phyloP scores from a whole-genome alignment of 2,113 vertebrate genomes.

The Neodontobutis hainanensis region DNA sequence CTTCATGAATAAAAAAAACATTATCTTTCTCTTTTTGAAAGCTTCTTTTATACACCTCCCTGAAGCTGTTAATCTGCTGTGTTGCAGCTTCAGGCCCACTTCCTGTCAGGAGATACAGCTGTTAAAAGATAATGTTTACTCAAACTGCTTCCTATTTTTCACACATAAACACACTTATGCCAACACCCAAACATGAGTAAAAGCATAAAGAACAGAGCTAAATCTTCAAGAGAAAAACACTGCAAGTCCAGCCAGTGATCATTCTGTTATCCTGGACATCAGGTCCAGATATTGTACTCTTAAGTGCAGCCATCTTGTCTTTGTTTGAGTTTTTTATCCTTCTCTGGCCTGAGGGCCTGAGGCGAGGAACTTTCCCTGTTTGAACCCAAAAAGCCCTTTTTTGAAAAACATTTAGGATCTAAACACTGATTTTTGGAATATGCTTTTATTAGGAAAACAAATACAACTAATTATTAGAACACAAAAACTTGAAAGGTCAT shows the following conservation, averaged over 20 bases:
- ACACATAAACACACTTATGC: conserved; percentile 19
- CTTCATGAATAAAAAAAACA: conserved; percentile 14
- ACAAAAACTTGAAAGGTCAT: too few relatives aligned
- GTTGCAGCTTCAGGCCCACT: conserved; percentile 36
- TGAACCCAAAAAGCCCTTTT: conserved; percentile 30
- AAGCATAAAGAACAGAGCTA: background rate
- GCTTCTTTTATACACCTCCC: conserved; percentile 2
- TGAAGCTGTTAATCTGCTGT: conserved; percentile 22
- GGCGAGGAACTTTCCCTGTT: conserved; percentile 46
- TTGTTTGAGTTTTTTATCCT: conserved; percentile 53
- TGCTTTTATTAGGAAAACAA: too few relatives aligned
- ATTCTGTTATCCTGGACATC: conserved; percentile 18
- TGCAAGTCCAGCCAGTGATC: background rate
- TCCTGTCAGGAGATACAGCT: conserved; percentile 61
- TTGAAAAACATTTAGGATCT: conserved; percentile 6
- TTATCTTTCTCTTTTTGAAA: conserved; percentile 3
- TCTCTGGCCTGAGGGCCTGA: conserved; percentile 42
- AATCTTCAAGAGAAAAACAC: background rate
- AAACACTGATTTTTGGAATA: too few relatives aligned
- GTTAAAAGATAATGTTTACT: conserved; percentile 39
- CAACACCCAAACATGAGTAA: conserved; percentile 19
- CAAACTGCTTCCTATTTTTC: background rate
- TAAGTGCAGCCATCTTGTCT: conserved; percentile 63
- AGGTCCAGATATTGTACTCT: conserved; percentile 50
- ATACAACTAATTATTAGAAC: too few relatives aligned